phyloP scores from a whole-genome alignment of 2,113 vertebrate species.

The Hemiscyllium ocellatum region DNA sequence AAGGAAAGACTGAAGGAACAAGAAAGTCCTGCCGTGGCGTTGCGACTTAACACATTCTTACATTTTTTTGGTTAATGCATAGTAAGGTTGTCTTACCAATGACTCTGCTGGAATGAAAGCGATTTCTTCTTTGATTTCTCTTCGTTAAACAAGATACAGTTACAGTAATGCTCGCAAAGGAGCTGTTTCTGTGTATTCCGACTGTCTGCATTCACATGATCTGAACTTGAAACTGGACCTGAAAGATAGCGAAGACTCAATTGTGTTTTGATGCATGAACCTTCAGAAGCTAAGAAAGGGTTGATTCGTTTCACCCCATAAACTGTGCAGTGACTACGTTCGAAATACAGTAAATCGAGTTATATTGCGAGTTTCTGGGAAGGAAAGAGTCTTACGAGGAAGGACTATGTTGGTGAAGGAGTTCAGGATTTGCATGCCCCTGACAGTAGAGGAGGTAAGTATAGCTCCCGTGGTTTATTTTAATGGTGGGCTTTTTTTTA shows the following conservation, averaged over 20 bases:
- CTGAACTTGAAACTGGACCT: constrained; percentile 44
- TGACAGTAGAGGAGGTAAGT: constrained; percentile 93
- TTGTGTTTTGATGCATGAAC: constrained; percentile 31
- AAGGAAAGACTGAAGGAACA: constrained; percentile 25
- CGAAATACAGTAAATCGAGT: not conserved
- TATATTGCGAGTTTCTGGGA: constrained; percentile 15
- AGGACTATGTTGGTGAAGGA: constrained; percentile 89
- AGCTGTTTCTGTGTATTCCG: not conserved
- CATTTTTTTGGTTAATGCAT: not conserved
- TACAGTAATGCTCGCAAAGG: constrained; percentile 19
- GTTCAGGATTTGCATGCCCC: constrained; percentile 95
- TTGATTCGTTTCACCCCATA: constrained; percentile 9
- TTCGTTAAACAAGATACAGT: not conserved
- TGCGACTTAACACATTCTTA: not conserved
- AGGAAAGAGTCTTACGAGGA: constrained; percentile 39
- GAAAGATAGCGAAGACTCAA: constrained; percentile 39
- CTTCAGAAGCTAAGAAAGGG: constrained; percentile 33
- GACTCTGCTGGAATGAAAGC: constrained; percentile 25
- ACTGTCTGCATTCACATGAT: constrained; percentile 40
- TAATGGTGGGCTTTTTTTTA: constrained; percentile 25
- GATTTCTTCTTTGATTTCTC: not conserved
- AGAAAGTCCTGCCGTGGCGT: not conserved
- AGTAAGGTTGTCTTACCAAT: not conserved
- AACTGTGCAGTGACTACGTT: not conserved
- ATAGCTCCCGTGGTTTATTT: constrained; percentile 3